Evolutionary conservation across 2,113 vertebrate genomes (phyloP), one percentile per base, ranked within the genome.

Genomic region (Salvelinus fontinalis): DNA sequence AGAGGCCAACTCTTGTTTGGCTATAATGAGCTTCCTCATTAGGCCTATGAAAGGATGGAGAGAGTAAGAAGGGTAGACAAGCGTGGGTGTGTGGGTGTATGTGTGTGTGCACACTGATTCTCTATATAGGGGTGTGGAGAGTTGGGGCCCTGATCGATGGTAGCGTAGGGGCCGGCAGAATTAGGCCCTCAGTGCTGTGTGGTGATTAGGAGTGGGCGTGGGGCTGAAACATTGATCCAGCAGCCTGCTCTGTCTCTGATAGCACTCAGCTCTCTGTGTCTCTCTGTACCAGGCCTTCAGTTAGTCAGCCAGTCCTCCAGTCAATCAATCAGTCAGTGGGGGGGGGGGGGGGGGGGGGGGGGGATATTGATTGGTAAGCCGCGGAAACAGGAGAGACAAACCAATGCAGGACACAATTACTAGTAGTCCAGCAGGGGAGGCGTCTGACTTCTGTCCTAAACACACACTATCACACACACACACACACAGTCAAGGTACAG

Each of bases 1-100:
- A 84, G 84, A 64, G 84, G 86, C 84, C 29, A 71, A 29, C 14
- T 75, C 83, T 80, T 87, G 86, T 88, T 85, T 85, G 84, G 83
- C 81, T 66, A 68, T 92, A 91, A 90, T 91, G 89, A 90, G 88
- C 85, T 89, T 82, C 85, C 91, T 92, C 88, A 86, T 92, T 92
- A 90, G 83, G 83, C 16, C 16, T 26, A 82, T 31, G 74, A 81
- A 86, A 44, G 22, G 44, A 70, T 14, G 44, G 26, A 75, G 49
- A 71, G 75, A 76, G 76, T 8, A 67, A 67, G 79, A 31, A 75
- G 54, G 18, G 6, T 16, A 34, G 54, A 73, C 14, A 85, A 82
- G 82, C 1, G 54, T 24, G 27, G 9, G 49, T 29, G 70, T 49
- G 27, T 5, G 66, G 1, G 87, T 84, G 78, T 13, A 27, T 24